These are phyloP conservation scores for Asarcornis scutulata DNA, from an alignment of 2,113 vertebrate species.

Conservation along the genomic window DNA sequence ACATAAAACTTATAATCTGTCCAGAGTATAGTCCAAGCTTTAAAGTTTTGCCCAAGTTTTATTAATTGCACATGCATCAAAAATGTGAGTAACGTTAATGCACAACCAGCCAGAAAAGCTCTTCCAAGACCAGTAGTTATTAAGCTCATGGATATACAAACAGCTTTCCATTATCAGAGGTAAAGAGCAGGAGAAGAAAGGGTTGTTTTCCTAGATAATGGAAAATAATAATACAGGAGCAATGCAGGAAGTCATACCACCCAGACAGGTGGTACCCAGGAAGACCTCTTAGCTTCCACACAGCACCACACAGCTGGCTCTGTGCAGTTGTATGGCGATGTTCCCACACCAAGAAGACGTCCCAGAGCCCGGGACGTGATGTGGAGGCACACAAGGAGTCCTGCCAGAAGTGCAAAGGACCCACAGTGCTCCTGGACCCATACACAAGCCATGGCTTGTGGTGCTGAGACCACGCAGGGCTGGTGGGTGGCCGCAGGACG, in stretches of 20 bases:
- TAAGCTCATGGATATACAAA: background rate
- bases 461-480: background rate
- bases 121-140: background rate
- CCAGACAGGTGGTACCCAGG: background rate
- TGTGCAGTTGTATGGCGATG: rapidly evolving
- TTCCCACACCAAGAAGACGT: background rate
- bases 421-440: background rate
- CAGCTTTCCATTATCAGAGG: background rate
- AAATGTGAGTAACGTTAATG: background rate
- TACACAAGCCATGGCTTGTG: rapidly evolving
- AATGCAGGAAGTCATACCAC: background rate
- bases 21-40: background rate
- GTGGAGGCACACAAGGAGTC: background rate
- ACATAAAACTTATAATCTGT: background rate
- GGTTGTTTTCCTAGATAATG: background rate
- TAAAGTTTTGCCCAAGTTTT: conserved; percentile 2
- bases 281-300: background rate
- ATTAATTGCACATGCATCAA: background rate
- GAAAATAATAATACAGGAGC: background rate
- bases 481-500: background rate
- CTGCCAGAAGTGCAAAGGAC: background rate
- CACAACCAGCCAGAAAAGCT: background rate
- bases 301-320: background rate
- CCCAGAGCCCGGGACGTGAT: background rate
- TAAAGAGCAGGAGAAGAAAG: background rate